phyloP scores from a whole-genome alignment of 2,888 invertebrate genomes.

The Idaea aversata region DNA sequence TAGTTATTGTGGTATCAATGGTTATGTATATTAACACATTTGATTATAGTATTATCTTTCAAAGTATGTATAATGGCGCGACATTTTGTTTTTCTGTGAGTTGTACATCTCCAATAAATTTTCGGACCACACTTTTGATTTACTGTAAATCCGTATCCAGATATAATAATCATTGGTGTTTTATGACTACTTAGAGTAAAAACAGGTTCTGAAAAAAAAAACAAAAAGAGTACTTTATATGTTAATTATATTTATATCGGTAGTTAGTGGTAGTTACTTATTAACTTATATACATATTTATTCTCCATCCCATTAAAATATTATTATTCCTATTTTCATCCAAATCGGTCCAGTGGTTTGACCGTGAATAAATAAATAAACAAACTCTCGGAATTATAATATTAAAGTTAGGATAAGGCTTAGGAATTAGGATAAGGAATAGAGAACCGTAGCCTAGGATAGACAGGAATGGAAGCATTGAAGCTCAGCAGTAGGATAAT shows the following conservation, averaged over 20 bases:
- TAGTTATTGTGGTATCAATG: constrained; percentile 3
- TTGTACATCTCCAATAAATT: constrained; percentile 40
- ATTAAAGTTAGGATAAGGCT: no score
- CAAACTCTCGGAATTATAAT: no score
- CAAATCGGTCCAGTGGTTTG: no score
- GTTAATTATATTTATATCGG: neutral
- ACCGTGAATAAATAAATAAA: no score
- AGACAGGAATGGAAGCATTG: no score
- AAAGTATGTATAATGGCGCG: constrained; percentile 13
- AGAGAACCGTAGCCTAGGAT: no score
- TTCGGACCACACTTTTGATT: constrained; percentile 31
- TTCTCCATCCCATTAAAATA: no score
- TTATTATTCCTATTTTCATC: no score
- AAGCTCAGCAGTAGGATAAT: no score
- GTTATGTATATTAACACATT: constrained; percentile 14
- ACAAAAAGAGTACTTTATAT: neutral
- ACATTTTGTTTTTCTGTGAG: constrained; percentile 15
- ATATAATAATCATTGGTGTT: constrained; percentile 32
- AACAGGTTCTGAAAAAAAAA: constrained; percentile 26
- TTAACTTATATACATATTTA: no score
- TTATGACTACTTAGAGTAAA: constrained; percentile 35
- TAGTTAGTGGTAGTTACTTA: no score
- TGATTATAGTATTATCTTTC: constrained; percentile 10
- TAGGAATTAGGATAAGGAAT: no score
- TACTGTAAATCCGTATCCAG: constrained; percentile 40